These are phyloP conservation scores for Pachycephala philippinensis DNA, from an alignment of 2,113 vertebrate species.

Conservation along the genomic window DNA sequence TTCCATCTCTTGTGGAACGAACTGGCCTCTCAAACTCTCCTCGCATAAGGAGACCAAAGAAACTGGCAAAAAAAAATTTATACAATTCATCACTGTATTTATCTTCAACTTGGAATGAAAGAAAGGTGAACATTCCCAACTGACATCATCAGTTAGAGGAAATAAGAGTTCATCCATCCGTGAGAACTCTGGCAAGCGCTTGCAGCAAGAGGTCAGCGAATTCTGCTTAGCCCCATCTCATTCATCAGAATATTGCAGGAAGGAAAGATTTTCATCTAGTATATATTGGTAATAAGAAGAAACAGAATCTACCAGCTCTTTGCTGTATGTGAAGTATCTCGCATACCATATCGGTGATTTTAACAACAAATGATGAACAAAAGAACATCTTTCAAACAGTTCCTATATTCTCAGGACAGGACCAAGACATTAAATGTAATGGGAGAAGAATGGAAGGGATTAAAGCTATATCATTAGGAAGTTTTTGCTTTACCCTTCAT, in stretches of 20 bases:
- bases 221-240: neutral
- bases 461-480: neutral
- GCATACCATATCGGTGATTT: rapidly evolving
- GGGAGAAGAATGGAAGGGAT: neutral
- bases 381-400: neutral
- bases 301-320: neutral
- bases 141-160: slow-evolving; percentile 43
- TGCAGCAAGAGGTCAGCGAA: neutral
- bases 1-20: neutral
- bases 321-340: neutral
- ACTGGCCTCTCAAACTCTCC: neutral
- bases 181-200: neutral
- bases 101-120: neutral
- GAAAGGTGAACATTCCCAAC: slow-evolving; percentile 56
- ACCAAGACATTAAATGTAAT: neutral
- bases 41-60: neutral
- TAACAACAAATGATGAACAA: neutral
- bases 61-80: neutral
- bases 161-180: slow-evolving; percentile 43
- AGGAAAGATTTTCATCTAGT: neutral
- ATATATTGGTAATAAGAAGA: neutral
- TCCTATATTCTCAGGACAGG: neutral
- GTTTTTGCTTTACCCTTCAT: neutral
- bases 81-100: neutral
- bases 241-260: neutral